Evolutionary conservation across 2,797 vertebrate species (phyloP).

Genomic region (Pelochelys cantorii): DNA sequence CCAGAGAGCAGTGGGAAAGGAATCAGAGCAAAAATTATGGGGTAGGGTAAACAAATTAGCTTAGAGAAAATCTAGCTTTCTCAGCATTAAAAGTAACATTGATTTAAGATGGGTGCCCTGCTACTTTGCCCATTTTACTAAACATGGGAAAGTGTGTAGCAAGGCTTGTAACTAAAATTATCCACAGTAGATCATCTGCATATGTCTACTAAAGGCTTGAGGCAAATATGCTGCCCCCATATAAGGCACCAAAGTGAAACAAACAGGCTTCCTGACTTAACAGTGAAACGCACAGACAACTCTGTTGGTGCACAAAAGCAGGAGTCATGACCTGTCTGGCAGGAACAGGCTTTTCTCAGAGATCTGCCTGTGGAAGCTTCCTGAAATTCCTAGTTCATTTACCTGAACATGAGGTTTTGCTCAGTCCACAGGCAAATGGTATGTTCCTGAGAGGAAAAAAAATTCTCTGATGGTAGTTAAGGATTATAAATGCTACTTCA

Average conservation of each 20-base stretch:
- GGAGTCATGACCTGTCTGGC: background rate
- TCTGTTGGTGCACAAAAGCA: background rate
- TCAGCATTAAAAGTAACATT: background rate
- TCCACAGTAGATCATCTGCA: background rate
- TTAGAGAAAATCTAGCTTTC: no score
- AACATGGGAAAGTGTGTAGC: background rate
- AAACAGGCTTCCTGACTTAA: background rate
- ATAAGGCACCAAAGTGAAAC: background rate
- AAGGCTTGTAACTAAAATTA: background rate
- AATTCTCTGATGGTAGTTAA: background rate
- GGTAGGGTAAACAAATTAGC: no score
- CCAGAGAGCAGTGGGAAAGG: no score
- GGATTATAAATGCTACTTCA: background rate
- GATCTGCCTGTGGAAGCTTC: background rate
- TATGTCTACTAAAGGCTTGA: background rate
- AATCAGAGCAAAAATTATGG: no score
- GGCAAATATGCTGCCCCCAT: background rate
- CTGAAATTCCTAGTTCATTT: background rate
- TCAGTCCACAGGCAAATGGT: background rate
- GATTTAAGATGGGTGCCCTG: background rate
- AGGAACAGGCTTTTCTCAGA: background rate
- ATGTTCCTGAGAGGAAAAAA: background rate
- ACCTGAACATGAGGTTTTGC: background rate
- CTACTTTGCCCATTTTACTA: background rate
- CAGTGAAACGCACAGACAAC: background rate